These are phyloP conservation scores for Ailuropoda melanoleuca DNA, from an alignment of 2,113 vertebrate species.

Conservation along the genomic window DNA sequence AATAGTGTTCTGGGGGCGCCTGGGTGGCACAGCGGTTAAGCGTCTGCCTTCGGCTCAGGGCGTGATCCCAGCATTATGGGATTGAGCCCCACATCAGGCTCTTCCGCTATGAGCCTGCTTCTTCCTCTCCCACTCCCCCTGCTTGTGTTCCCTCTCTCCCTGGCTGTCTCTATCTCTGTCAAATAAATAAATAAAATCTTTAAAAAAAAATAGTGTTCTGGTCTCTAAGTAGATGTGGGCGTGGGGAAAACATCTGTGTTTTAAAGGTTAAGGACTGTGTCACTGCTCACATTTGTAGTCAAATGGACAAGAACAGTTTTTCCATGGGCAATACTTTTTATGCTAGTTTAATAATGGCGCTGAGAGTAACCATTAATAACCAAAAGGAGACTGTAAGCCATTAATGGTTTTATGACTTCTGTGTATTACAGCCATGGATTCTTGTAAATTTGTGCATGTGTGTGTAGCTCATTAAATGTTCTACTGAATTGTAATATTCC, in stretches of 20 bases:
- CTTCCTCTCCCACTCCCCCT: no score
- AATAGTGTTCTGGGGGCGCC: neutral
- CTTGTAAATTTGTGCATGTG: neutral
- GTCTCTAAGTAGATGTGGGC: neutral
- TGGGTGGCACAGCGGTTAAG: no score
- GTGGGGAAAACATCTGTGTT: neutral
- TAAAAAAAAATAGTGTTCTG: neutral
- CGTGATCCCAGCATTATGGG: no score
- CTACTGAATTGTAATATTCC: neutral
- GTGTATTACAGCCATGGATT: neutral
- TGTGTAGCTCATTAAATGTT: neutral
- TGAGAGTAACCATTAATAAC: neutral
- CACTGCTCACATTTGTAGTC: neutral
- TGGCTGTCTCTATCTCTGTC: no score
- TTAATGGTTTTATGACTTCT: neutral
- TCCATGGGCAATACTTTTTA: neutral
- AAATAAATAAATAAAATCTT: no score
- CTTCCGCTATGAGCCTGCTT: no score
- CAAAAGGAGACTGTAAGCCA: neutral
- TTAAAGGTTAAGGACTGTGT: neutral
- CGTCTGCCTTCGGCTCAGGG: no score
- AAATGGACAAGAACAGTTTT: slow-evolving; percentile 4
- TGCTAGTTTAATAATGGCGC: neutral
- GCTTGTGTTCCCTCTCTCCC: no score
- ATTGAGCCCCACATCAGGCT: no score